Evolutionary conservation across 2,113 vertebrate species (phyloP).

Genomic region (Micromys minutus): DNA sequence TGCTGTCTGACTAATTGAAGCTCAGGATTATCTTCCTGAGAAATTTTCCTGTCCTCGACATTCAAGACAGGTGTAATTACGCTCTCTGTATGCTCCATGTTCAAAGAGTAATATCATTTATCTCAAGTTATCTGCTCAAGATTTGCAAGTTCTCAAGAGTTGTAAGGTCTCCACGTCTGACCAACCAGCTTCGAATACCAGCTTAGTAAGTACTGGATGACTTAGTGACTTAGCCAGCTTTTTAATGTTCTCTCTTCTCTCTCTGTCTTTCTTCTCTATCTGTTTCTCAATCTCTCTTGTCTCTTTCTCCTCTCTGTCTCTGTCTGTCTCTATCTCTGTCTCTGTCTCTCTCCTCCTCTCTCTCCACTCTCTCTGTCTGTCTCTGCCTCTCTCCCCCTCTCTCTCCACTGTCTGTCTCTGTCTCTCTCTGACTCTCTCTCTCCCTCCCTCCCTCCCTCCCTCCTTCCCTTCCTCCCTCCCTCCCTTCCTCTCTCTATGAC

Average conservation of each 20-base stretch:
- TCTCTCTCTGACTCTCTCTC: too few relatives aligned
- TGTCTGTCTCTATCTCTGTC: too few relatives aligned
- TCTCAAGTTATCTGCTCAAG: background rate
- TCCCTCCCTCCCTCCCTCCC: background rate
- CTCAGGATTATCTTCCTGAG: background rate
- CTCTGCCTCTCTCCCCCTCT: too few relatives aligned
- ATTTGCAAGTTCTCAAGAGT: background rate
- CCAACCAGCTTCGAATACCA: background rate
- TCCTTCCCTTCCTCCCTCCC: background rate
- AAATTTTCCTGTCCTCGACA: slow-evolving; percentile 26
- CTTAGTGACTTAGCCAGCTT: background rate
- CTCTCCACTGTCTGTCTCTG: too few relatives aligned
- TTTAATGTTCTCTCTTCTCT: background rate
- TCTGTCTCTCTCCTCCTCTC: too few relatives aligned
- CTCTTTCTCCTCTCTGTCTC: too few relatives aligned
- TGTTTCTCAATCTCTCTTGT: too few relatives aligned
- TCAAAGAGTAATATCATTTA: background rate
- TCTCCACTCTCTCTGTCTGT: too few relatives aligned
- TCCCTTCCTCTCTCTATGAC: background rate
- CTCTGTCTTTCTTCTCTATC: too few relatives aligned
- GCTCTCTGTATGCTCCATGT: background rate
- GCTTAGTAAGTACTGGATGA: background rate
- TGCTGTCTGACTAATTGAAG: background rate
- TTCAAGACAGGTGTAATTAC: background rate
- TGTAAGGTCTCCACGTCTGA: background rate